phyloP scores from a whole-genome alignment of 2,113 vertebrate genomes.

The Takifugu bimaculatus region DNA sequence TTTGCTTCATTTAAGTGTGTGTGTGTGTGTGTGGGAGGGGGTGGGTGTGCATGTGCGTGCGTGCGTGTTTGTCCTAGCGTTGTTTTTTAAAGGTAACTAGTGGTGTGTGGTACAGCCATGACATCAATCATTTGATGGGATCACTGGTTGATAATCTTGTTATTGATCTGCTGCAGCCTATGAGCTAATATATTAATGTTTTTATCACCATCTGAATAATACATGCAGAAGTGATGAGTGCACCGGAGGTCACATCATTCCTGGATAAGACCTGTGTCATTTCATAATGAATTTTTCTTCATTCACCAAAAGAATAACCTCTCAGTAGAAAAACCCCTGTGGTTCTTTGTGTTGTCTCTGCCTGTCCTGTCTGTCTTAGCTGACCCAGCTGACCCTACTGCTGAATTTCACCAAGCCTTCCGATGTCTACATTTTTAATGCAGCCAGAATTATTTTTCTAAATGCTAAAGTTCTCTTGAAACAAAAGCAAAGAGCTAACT shows the following conservation, averaged over 20 bases:
- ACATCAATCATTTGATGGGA: constrained; percentile 9
- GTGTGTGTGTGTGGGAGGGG: background rate
- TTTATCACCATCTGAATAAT: constrained; percentile 39
- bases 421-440: too few relatives aligned
- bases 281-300: background rate
- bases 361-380: too few relatives aligned
- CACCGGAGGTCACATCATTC: constrained; percentile 8
- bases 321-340: too few relatives aligned
- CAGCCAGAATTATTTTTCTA: too few relatives aligned
- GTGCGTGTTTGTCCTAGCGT: background rate
- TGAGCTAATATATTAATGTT: constrained; percentile 22
- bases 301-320: too few relatives aligned
- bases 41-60: constrained; percentile 1
- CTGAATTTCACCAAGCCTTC: too few relatives aligned
- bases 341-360: too few relatives aligned
- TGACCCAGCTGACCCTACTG: too few relatives aligned
- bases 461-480: too few relatives aligned
- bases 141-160: background rate
- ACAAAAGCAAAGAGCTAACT: too few relatives aligned
- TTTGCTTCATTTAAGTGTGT: constrained; percentile 1
- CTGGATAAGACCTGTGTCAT: background rate
- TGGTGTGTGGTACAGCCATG: background rate
- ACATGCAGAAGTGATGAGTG: constrained; percentile 22
- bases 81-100: background rate
- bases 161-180: constrained; percentile 30